These are phyloP conservation scores for Calyptommatus sinebrachiatus DNA, from an alignment of 2,113 vertebrate genomes.

Conservation along the genomic window DNA sequence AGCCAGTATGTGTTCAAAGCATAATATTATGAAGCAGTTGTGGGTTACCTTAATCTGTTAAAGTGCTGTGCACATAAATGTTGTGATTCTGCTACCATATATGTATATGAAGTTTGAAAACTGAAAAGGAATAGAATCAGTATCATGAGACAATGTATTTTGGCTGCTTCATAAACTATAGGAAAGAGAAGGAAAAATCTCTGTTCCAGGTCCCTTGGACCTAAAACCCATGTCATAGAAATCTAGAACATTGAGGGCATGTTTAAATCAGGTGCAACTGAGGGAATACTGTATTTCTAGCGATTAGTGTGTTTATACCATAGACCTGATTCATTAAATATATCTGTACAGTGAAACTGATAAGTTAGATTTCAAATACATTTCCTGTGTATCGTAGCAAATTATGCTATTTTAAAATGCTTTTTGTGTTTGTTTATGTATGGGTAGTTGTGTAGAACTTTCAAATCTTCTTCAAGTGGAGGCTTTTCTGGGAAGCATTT, in stretches of 20 bases:
- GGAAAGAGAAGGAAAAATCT: too few species aligned
- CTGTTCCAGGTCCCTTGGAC: too few species aligned
- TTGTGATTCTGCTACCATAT: neutral
- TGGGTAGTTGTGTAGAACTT: conserved; percentile 31
- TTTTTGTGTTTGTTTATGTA: neutral
- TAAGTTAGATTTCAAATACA: neutral
- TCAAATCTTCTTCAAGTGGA: neutral
- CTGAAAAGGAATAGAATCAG: conserved; percentile 5
- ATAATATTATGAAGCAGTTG: neutral
- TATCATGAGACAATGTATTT: neutral
- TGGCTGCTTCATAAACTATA: too few species aligned
- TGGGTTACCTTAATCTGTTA: neutral
- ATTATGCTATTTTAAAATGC: conserved; percentile 15
- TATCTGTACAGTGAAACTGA: neutral
- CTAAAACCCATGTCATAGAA: too few species aligned
- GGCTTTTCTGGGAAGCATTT: conserved; percentile 2
- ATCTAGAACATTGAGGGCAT: neutral
- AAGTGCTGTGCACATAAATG: neutral
- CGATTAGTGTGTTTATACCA: accelerated
- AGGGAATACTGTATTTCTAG: neutral
- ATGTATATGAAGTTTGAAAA: neutral
- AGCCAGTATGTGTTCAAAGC: neutral
- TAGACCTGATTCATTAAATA: neutral
- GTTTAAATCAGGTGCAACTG: neutral
- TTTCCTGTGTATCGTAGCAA: neutral